Evolutionary conservation across 2,888 invertebrate genomes (phyloP).

Genomic region (Ochropleura leucogaster): DNA sequence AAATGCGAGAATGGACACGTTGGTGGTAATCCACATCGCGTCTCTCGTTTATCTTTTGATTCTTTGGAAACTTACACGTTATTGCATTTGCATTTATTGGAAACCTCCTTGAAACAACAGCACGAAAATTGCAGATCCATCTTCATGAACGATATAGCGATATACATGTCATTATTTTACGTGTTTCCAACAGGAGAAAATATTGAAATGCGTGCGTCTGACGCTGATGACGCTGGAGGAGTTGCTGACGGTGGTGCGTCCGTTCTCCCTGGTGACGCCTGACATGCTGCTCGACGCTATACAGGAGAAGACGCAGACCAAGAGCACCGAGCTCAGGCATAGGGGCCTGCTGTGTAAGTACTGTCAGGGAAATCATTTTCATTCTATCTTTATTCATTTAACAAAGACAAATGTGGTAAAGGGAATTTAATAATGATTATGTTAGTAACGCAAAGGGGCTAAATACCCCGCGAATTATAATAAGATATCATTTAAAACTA

Average conservation of each 20-base stretch:
- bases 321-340: constrained; percentile 95
- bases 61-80: not conserved
- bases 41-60: not conserved
- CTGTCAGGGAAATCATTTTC: too few relatives aligned
- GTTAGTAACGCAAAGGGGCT: too few relatives aligned
- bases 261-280: constrained; percentile 96
- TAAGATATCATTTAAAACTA: too few relatives aligned
- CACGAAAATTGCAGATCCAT: not conserved
- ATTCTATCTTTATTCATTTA: too few relatives aligned
- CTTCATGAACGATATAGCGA: not conserved
- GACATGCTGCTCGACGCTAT: constrained; percentile 98
- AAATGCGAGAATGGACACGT: not conserved
- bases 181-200: constrained; percentile 81
- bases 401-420: too few relatives aligned
- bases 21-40: not conserved
- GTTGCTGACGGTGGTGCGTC: constrained; percentile 96
- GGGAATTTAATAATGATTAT: too few relatives aligned
- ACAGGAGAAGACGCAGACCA: constrained; percentile 95
- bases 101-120: not conserved
- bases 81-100: too few relatives aligned
- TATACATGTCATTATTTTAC: not conserved
- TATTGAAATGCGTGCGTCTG: constrained; percentile 93
- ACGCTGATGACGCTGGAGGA: constrained; percentile 97
- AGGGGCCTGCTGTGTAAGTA: constrained; percentile 93
- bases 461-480: too few relatives aligned